phyloP scores from a whole-genome alignment of 2,797 vertebrate species.

The Acropternis orthonyx region DNA sequence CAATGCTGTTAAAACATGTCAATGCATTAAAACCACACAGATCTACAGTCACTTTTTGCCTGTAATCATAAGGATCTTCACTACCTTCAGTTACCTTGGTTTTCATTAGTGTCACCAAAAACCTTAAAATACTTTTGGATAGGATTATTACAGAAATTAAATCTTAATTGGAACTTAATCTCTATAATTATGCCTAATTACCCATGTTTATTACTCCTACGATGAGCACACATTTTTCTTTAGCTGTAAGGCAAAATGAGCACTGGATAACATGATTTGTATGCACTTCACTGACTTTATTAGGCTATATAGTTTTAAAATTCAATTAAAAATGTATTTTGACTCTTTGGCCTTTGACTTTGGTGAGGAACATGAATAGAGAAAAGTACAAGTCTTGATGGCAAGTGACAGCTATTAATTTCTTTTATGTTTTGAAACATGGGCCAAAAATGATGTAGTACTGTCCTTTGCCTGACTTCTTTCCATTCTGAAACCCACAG shows the following conservation, averaged over 20 bases:
- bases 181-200: conserved; percentile 77
- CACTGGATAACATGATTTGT: conserved; percentile 64
- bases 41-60: not conserved
- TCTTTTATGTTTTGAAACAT: not conserved
- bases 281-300: conserved; percentile 70
- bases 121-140: conserved; percentile 61
- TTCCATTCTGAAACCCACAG: not conserved
- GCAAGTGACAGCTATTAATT: not conserved
- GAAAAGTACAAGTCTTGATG: not conserved
- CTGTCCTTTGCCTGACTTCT: not conserved
- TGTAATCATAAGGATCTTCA: not conserved
- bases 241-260: conserved; percentile 53
- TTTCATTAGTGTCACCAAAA: conserved; percentile 65
- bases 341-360: conserved; percentile 47
- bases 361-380: conserved; percentile 3
- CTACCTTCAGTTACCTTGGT: conserved; percentile 50
- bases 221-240: conserved; percentile 67
- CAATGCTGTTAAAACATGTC: not conserved
- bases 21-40: not conserved
- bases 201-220: conserved; percentile 70
- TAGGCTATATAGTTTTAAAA: conserved; percentile 60
- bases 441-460: not conserved
- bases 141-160: conserved; percentile 69
- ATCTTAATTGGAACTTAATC: conserved; percentile 75
- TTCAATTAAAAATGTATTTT: conserved; percentile 62